Conservation (phyloP, 2,888 invertebrate species). For the Stratiomys singularior region DNA sequence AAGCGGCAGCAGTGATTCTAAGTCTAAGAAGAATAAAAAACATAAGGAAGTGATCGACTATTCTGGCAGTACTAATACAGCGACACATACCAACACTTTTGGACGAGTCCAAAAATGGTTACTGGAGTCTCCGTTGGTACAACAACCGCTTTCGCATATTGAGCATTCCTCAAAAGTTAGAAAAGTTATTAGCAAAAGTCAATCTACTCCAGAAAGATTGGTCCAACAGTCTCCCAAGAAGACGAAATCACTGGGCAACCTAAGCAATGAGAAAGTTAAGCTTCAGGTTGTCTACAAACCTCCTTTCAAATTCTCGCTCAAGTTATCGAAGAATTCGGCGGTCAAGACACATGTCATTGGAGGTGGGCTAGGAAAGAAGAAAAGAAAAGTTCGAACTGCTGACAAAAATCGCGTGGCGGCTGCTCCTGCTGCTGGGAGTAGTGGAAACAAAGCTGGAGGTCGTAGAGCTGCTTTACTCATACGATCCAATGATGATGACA, state of each 20-base stretch:
- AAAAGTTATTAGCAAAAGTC: conserved; percentile 79
- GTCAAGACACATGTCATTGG: conserved; percentile 65
- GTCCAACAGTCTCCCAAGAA: conserved; percentile 71
- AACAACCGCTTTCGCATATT: conserved; percentile 63
- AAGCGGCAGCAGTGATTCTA: conserved; percentile 62
- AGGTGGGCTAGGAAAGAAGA: conserved; percentile 57
- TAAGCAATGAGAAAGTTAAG: conserved; percentile 75
- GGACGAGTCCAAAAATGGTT: conserved; percentile 90
- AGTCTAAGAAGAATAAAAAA: conserved; percentile 69
- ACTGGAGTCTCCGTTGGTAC: conserved; percentile 74
- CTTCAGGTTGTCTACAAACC: conserved; percentile 89
- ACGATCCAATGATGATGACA: conserved; percentile 59
- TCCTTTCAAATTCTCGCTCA: conserved; percentile 86
- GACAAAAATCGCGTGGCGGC: conserved; percentile 55
- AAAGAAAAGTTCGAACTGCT: conserved; percentile 54
- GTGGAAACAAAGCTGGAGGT: conserved; percentile 47
- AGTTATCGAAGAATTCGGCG: conserved; percentile 68
- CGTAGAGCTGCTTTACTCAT: conserved; percentile 61
- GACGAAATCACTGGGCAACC: conserved; percentile 78
- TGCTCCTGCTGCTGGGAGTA: conserved; percentile 40
- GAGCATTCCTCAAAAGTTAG: conserved; percentile 64
- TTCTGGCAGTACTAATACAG: conserved; percentile 53
- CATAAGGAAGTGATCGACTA: conserved; percentile 70
- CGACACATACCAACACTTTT: conserved; percentile 65
- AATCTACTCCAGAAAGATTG: conserved; percentile 83